Base-by-base conservation (phyloP, 2,113 vertebrate genomes). In the Eudorcas thomsonii region DNA sequence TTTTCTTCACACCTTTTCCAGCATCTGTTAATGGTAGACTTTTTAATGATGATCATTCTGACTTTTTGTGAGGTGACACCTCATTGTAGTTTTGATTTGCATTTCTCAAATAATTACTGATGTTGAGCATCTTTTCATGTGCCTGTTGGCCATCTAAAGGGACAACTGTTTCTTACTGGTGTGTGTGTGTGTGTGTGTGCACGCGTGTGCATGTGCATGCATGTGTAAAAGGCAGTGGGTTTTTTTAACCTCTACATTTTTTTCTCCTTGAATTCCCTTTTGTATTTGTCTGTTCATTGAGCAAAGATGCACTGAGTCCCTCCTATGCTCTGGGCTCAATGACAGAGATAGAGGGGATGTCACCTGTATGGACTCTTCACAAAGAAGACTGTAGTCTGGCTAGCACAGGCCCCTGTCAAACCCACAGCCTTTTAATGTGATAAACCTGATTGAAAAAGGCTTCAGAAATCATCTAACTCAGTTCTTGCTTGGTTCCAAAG, bases 131-230 rank as follows among this genome's bases (percentile, higher is more conserved):
- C 78, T 81, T 81, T 33, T 50, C 48, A 21, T 52, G 45, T 52
- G 48, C 78, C 30, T 81, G 2, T 33, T n/a, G 78, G 78, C 78
- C 28, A 21, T 81, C 48, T 81, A 11, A 13, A 54, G 71, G 52
- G 21, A n/a, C 30, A 43, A 5, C 11, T 88, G 15, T 82, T 89
- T 28, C 33, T 74, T 21, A 25, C 28, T 45, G 30, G 21, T 1
- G 12, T 30, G 11, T 57, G 26, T 71, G 67, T 30, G 39, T 2
- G 17, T 2, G 17, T 12, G 12, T 7, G 39, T 52, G 26, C 6
- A 7, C 28, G 2, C 2, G 1, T 33, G 50, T n/a, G 13, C 21
- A 48, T 16, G n/a, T 5, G 7, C 28, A 7, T 14, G 33, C 52
- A 30, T 55, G 4, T 23, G 19, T 39, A 36, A 33, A 19, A 71